Base-by-base conservation (phyloP, 2,113 vertebrate species). In the Elephantulus edwardii region DNA sequence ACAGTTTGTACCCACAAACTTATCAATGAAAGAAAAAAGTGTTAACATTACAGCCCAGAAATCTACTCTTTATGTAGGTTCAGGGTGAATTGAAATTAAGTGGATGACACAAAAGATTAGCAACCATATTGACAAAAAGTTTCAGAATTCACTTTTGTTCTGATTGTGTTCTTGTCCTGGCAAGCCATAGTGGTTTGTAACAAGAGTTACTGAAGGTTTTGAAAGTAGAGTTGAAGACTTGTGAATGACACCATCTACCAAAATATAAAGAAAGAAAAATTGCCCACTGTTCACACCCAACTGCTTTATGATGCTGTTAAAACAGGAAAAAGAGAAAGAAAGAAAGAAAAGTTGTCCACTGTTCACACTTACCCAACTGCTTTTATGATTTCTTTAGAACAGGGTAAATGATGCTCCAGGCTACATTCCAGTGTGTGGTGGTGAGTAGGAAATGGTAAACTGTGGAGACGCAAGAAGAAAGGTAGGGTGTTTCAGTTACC, bases 241-340 rank as follows among this genome's bases (percentile, higher is more conserved):
- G 20, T 33, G 50, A 87, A 80, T 80, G 71, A 75, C 60, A 90
- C 11, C 75, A 38, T 74, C 88, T 74, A 74, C 62, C 6, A 46
- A 89, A 62, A 92, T 60, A 35, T 74, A 91, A 85, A 71, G 38
- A 82, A 82, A 89, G 80, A 83, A 52, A 86, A 91, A 0, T 83
- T 77, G 60, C 66, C 30, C 6, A 17, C 71, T 48, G 5, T 46
- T 74, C 26, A 82, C n/a, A 86, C 9, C 30, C 70, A 58, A 4
- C 72, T 52, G 42, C 46, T 87, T 71, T 58, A 64, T 46, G 44
- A n/a, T 68, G 71, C 52, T 66, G 75, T 86, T 30, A 68, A 54
- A 88, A 52, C 28, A 86, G 52, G 70, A 28, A 86, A 90, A 94
- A 80, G n/a, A n/a, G n/a, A 26, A 26, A 60, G 75, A 91, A 86